These are phyloP conservation scores for Danio aesculapii DNA, from an alignment of 2,797 vertebrate genomes.

Conservation along the genomic window DNA sequence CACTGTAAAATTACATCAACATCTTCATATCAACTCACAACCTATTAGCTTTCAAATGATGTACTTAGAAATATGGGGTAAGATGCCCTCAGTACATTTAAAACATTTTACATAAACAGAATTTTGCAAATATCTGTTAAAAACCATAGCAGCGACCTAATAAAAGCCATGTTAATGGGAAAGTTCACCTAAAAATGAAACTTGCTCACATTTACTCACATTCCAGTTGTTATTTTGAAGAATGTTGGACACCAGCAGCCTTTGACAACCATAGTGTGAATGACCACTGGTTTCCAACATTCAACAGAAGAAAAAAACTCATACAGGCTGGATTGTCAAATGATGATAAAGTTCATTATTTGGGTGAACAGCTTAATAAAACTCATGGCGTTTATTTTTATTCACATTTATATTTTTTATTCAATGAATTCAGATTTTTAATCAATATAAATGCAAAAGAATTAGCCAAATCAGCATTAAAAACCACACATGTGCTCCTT, in stretches of 20 bases:
- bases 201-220: no score
- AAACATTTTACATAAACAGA: background rate
- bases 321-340: no score
- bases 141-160: background rate
- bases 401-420: no score
- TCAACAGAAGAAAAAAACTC: no score
- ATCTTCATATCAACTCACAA: background rate
- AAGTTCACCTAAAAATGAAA: no score
- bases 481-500: background rate
- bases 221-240: no score
- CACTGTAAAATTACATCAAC: background rate
- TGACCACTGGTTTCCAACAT: no score
- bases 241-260: no score
- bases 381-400: no score
- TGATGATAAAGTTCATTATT: background rate
- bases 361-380: no score
- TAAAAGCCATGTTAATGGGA: background rate
- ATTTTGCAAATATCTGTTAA: background rate
- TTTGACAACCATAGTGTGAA: no score
- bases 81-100: constrained; percentile 1
- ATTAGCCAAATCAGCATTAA: background rate
- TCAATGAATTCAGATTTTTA: no score
- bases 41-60: constrained; percentile 4
- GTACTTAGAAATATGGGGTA: background rate
- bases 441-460: background rate